A percentile compares a stretch with the other conserved stretches of the same genome.
Evolutionary conservation across 1,140 invertebrate species (phyloP).

Genomic region (Diorhabda carinulata): DNA sequence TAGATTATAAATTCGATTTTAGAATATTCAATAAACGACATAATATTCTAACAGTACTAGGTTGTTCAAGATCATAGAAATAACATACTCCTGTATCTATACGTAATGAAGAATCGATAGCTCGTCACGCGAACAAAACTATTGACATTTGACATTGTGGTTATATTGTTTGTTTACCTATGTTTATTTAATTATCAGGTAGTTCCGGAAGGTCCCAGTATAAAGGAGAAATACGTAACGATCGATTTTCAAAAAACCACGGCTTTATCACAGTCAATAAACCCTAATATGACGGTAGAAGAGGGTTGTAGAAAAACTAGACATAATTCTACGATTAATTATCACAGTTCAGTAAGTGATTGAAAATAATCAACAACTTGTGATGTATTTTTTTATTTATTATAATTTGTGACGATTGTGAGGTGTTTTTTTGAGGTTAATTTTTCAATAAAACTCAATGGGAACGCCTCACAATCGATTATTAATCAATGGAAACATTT

Average conservation of each 20-base stretch:
- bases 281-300: constrained; percentile 54
- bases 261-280: constrained; percentile 68
- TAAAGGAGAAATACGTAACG: constrained; percentile 73
- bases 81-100: no score
- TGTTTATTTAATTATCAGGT: constrained; percentile 29
- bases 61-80: no score
- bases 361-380: constrained; percentile 34
- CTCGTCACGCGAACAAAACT: no score
- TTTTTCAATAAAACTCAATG: no score
- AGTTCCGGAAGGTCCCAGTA: constrained; percentile 55
- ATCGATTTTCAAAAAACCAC: constrained; percentile 92
- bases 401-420: neutral
- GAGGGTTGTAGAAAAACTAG: constrained; percentile 62
- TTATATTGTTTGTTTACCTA: no score
- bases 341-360: constrained; percentile 59
- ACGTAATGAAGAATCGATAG: no score
- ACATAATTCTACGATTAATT: constrained; percentile 60
- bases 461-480: no score
- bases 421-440: neutral
- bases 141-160: no score
- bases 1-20: no score
- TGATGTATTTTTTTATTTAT: neutral
- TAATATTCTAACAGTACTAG: no score
- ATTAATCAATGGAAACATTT: neutral
- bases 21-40: no score